Base-by-base conservation (phyloP, 2,888 invertebrate species). In the Drosophila cyrtoloma region DNA sequence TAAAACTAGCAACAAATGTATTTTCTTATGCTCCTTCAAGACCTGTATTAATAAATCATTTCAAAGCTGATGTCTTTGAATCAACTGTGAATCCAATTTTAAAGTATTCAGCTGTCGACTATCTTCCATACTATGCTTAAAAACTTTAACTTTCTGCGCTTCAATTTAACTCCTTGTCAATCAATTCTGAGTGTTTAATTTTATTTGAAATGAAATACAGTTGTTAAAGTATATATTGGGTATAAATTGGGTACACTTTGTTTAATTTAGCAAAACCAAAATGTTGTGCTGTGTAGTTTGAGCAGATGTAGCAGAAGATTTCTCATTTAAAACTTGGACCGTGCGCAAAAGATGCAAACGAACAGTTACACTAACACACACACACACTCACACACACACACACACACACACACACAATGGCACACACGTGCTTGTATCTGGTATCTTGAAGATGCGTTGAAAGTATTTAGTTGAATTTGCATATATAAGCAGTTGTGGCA, bases 401-500 rank as follows among this genome's bases (percentile, higher is more conserved):
- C 16, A 35, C 35, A 19, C 47, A 44, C 53, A 60, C 39, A 50
- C 5, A 52, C 16, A 33, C 26, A 19, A 26, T n/a, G 26, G 22
- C 32, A 33, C 47, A 63, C 73, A 61, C 73, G 56, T 81, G 70
- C 62, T 72, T 71, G 56, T 72, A 58, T 52, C 68, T 67, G 67
- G 80, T 79, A 72, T 77, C 76, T 79, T 44, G 60, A 77, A 78
- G 90, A 89, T 88, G 91, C 88, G 88, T 77, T 91, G 88, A 89
- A 85, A 89, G 88, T 87, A 91, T 89, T 88, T 91, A 91, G 83
- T 66, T 64, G 55, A 79, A 88, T 88, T 89, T 89, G 86, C 91
- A 89, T 91, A 88, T 78, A 81, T 88, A 88, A 88, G 91, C 82
- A 88, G 87, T 88, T 89, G 87, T 58, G 87, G 86, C 87, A 90